Evolutionary conservation across 2,113 vertebrate species (phyloP).

Genomic region (Poeciliopsis turrubarensis): DNA sequence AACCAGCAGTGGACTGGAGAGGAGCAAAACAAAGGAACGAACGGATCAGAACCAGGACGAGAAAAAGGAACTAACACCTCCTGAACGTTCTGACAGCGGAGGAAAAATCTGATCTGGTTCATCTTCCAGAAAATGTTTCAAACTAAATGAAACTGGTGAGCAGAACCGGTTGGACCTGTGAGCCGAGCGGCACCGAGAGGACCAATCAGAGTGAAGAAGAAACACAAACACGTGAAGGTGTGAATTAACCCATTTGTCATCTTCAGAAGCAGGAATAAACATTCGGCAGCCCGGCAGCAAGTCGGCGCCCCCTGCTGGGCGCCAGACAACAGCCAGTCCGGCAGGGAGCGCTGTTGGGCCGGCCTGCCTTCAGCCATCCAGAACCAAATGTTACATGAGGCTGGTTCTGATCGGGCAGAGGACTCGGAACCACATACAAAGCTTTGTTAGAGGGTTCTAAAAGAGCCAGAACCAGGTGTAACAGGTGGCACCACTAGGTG

Average conservation of each 20-base stretch:
- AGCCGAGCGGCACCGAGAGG: background rate
- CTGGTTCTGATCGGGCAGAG: no score
- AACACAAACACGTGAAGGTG: background rate
- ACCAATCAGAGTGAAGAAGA: background rate
- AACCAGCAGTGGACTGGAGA: slow-evolving; percentile 58
- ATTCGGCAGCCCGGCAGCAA: no score
- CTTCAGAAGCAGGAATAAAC: background rate
- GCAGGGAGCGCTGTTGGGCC: no score
- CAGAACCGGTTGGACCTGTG: background rate
- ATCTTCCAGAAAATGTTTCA: no score
- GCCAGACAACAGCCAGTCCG: background rate
- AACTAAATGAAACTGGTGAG: background rate
- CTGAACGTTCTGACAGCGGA: no score
- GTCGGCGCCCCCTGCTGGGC: background rate
- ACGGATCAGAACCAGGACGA: background rate
- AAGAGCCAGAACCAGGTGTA: no score
- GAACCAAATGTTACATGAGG: background rate
- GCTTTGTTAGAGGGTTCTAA: no score
- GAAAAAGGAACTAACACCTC: no score
- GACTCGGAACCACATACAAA: no score
- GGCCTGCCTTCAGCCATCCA: background rate
- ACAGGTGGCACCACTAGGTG: no score
- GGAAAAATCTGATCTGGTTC: no score
- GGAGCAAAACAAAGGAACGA: background rate
- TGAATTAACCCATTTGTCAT: background rate